These are phyloP conservation scores for Drosophila oshimai DNA, from an alignment of 1,140 invertebrate genomes.

Conservation along the genomic window DNA sequence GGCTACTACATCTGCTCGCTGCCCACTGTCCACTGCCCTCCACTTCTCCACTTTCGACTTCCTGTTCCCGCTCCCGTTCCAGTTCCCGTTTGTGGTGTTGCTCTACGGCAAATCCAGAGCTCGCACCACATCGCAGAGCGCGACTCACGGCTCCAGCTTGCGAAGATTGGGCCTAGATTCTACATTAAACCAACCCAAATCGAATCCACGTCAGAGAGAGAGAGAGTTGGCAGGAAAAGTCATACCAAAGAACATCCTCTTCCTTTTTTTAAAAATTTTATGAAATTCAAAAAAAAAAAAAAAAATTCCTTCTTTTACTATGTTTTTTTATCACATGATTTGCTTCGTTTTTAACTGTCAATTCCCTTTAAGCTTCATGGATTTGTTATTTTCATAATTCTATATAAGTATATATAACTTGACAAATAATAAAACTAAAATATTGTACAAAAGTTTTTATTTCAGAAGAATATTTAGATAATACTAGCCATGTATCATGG, in stretches of 20 bases:
- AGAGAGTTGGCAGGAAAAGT: neutral
- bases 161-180: constrained; percentile 3
- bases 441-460: too few relatives aligned
- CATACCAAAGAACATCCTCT: neutral
- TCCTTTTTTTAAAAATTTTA: too few relatives aligned
- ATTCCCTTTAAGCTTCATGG: too few relatives aligned
- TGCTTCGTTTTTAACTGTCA: too few relatives aligned
- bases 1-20: constrained; percentile 30
- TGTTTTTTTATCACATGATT: too few relatives aligned
- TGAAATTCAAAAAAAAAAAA: too few relatives aligned
- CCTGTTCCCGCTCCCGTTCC: neutral
- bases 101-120: constrained; percentile 47
- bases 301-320: too few relatives aligned
- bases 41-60: neutral
- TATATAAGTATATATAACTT: too few relatives aligned
- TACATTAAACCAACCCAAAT: neutral
- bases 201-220: neutral
- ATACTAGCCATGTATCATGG: too few relatives aligned
- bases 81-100: constrained; percentile 37
- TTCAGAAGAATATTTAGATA: too few relatives aligned
- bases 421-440: too few relatives aligned
- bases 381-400: too few relatives aligned
- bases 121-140: constrained; percentile 54
- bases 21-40: neutral
- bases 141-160: constrained; percentile 34